phyloP scores from a whole-genome alignment of 2,888 invertebrate species.

The Latrodectus elegans region DNA sequence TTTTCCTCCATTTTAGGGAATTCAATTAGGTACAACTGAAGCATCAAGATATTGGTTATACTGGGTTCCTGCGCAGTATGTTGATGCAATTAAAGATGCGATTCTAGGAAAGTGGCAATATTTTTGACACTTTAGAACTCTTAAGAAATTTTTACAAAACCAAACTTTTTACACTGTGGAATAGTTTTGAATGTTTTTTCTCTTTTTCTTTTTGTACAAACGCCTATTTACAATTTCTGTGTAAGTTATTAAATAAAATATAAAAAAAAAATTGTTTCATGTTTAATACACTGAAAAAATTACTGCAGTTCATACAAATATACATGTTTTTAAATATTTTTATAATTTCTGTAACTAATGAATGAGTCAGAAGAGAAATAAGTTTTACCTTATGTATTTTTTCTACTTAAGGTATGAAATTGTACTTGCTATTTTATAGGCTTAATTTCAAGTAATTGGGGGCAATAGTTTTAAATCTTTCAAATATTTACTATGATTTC shows the following conservation, averaged over 20 bases:
- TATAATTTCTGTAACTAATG: no score
- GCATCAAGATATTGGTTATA: constrained; percentile 94
- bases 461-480: no score
- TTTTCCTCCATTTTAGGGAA: constrained; percentile 79
- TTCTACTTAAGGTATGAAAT: no score
- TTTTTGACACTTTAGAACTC: constrained; percentile 61
- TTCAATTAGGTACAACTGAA: constrained; percentile 92
- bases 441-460: no score
- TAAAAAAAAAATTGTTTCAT: constrained; percentile 20
- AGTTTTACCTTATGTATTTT: no score
- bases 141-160: constrained; percentile 51
- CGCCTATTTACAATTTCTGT: constrained; percentile 56
- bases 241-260: constrained; percentile 56
- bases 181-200: constrained; percentile 62
- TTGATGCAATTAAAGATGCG: constrained; percentile 92
- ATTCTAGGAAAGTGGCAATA: constrained; percentile 76
- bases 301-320: no score
- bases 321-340: no score
- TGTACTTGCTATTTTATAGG: no score
- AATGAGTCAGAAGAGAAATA: no score
- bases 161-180: constrained; percentile 66
- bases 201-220: constrained; percentile 44
- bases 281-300: neutral
- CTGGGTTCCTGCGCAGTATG: constrained; percentile 94
- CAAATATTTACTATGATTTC: no score